These are phyloP conservation scores for Scaptomyza parva DNA, from an alignment of 2,888 invertebrate genomes.

Conservation along the genomic window DNA sequence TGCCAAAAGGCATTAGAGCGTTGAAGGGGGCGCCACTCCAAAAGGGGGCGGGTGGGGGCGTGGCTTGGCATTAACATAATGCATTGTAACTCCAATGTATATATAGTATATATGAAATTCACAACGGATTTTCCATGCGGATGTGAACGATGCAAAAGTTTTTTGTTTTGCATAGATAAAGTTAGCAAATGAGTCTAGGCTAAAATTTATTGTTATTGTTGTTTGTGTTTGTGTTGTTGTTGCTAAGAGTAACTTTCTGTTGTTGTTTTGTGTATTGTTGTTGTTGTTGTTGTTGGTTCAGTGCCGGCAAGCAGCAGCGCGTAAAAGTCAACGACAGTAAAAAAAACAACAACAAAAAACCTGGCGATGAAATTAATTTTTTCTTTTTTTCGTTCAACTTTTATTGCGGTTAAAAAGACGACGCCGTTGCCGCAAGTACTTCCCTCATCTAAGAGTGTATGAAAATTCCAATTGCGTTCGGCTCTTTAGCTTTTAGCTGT, in stretches of 20 bases:
- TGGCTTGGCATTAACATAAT: constrained; percentile 36
- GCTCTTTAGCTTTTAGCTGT: constrained; percentile 33
- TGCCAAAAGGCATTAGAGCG: constrained; percentile 63
- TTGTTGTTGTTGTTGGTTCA: constrained; percentile 42
- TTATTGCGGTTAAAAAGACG: constrained; percentile 64
- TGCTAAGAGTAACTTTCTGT: constrained; percentile 34
- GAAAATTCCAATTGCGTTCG: constrained; percentile 14
- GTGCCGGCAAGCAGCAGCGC: constrained; percentile 68
- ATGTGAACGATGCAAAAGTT: constrained; percentile 36
- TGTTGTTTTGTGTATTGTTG: constrained; percentile 48
- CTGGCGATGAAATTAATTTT: constrained; percentile 71
- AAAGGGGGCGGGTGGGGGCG: background rate
- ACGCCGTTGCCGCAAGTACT: constrained; percentile 21
- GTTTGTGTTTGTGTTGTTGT: too few species aligned
- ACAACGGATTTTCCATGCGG: constrained; percentile 53
- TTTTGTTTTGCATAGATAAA: constrained; percentile 74
- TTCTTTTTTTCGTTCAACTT: constrained; percentile 35
- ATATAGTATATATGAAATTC: constrained; percentile 44
- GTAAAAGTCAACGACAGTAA: constrained; percentile 79
- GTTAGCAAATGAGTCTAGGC: constrained; percentile 54
- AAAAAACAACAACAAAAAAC: constrained; percentile 55
- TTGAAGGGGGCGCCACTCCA: constrained; percentile 40
- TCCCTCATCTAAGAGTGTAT: constrained; percentile 14
- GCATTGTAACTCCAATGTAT: constrained; percentile 40
- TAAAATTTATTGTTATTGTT: constrained; percentile 36